Conservation (phyloP, 1,140 invertebrate genomes). For the Drosophila asahinai region DNA sequence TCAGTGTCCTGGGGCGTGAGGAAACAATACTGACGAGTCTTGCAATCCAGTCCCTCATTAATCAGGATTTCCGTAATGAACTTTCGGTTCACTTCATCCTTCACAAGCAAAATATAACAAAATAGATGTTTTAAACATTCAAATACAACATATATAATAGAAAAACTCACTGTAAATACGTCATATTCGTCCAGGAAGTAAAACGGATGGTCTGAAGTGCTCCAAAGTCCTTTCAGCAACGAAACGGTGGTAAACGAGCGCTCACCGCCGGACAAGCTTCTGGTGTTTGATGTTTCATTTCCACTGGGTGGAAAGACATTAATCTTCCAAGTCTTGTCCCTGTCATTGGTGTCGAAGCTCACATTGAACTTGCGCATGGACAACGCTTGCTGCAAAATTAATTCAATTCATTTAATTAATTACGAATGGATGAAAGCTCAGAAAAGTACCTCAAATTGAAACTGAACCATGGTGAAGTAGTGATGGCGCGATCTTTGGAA, state of each 20-base stretch:
- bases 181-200: conserved; percentile 99
- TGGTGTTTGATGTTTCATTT: conserved; percentile 86
- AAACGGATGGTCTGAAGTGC: conserved; percentile 95
- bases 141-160: conserved; percentile 90
- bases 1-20: conserved; percentile 91
- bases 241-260: conserved; percentile 97
- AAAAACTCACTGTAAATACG: conserved; percentile 94
- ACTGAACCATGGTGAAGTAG: conserved; percentile 67
- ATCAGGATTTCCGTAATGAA: conserved; percentile 90
- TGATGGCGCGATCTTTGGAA: conserved; percentile 60
- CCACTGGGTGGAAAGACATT: conserved; percentile 86
- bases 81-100: conserved; percentile 91
- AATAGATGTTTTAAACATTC: conserved; percentile 62
- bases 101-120: conserved; percentile 38
- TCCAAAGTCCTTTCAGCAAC: conserved; percentile 97
- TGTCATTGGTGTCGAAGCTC: conserved; percentile 88
- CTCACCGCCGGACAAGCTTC: conserved; percentile 96
- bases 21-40: conserved; percentile 90
- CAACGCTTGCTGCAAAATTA: conserved; percentile 42
- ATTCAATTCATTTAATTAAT: not conserved
- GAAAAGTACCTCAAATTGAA: conserved; percentile 54
- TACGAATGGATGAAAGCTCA: no score
- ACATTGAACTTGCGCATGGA: conserved; percentile 85
- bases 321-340: conserved; percentile 87
- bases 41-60: conserved; percentile 87